These are phyloP conservation scores for Channallabes apus DNA, from an alignment of 2,797 vertebrate genomes.

Conservation along the genomic window DNA sequence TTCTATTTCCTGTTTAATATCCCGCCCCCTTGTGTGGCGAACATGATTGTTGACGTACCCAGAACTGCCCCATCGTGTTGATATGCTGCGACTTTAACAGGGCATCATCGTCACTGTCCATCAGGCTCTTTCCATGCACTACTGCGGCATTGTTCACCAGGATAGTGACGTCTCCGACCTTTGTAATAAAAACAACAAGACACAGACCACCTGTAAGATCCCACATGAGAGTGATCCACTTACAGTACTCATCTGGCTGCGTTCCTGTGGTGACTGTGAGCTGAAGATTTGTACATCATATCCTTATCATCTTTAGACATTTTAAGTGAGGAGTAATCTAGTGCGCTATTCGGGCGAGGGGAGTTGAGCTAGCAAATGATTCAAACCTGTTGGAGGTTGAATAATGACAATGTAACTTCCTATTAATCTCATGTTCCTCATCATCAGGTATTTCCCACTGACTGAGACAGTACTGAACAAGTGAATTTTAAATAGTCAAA, in stretches of 20 bases:
- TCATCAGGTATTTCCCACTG: not conserved
- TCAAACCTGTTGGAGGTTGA: slow-evolving; percentile 3
- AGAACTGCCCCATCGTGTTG: slow-evolving; percentile 97
- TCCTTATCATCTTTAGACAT: slow-evolving; percentile 46
- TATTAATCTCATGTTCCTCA: not conserved
- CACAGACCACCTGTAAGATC: slow-evolving; percentile 20
- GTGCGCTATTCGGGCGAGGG: slow-evolving; percentile 57
- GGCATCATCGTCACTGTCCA: slow-evolving; percentile 95
- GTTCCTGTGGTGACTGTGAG: slow-evolving; percentile 9
- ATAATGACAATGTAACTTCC: not conserved
- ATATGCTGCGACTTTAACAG: slow-evolving; percentile 96
- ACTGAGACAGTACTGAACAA: not conserved
- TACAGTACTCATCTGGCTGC: not conserved
- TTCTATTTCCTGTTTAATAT: not conserved
- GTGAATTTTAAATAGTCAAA: not conserved
- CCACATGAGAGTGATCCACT: not conserved
- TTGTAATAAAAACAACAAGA: slow-evolving; percentile 32
- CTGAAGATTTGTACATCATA: slow-evolving; percentile 37
- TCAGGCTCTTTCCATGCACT: slow-evolving; percentile 92
- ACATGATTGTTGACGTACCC: slow-evolving; percentile 75
- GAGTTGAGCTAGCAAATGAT: slow-evolving; percentile 28
- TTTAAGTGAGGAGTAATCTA: not conserved
- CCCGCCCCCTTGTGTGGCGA: not conserved
- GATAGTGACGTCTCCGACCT: slow-evolving; percentile 97
- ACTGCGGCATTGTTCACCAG: slow-evolving; percentile 98